A percentile compares a stretch with the other conserved stretches of the same genome.
Evolutionary conservation across 2,888 invertebrate species (phyloP).

Genomic region (Meteorus colon): DNA sequence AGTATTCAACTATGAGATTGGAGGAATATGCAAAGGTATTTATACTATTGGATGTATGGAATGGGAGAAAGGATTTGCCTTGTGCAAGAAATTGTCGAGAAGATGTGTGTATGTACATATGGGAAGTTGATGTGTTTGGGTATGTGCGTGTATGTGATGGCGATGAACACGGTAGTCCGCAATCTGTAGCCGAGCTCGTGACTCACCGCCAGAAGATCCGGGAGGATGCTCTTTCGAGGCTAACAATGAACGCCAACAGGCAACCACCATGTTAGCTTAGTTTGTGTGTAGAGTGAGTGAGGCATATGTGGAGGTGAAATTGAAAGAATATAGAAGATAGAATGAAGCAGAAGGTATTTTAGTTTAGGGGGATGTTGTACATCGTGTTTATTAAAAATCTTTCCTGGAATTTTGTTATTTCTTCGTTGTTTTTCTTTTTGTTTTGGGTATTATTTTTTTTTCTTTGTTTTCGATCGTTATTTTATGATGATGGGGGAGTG

Average conservation of each 20-base stretch:
- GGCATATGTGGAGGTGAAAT: constrained; percentile 9
- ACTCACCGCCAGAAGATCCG: constrained; percentile 47
- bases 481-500: constrained; percentile 11
- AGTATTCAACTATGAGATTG: constrained; percentile 9
- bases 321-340: background rate
- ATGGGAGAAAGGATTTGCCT: constrained; percentile 30
- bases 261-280: constrained; percentile 18
- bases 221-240: constrained; percentile 43
- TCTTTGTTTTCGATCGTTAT: constrained; percentile 20
- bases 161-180: constrained; percentile 40
- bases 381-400: background rate
- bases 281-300: background rate
- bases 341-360: background rate
- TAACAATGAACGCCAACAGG: constrained; percentile 42
- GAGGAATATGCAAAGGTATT: constrained; percentile 10
- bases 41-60: constrained; percentile 12
- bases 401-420: background rate
- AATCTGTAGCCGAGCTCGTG: constrained; percentile 40
- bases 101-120: constrained; percentile 11
- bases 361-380: background rate
- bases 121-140: background rate
- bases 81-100: constrained; percentile 28
- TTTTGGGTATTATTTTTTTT: background rate
- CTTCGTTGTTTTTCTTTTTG: background rate
- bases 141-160: constrained; percentile 27